Evolutionary conservation across 2,797 vertebrate genomes (phyloP).

Genomic region (Erpetoichthys calabaricus): DNA sequence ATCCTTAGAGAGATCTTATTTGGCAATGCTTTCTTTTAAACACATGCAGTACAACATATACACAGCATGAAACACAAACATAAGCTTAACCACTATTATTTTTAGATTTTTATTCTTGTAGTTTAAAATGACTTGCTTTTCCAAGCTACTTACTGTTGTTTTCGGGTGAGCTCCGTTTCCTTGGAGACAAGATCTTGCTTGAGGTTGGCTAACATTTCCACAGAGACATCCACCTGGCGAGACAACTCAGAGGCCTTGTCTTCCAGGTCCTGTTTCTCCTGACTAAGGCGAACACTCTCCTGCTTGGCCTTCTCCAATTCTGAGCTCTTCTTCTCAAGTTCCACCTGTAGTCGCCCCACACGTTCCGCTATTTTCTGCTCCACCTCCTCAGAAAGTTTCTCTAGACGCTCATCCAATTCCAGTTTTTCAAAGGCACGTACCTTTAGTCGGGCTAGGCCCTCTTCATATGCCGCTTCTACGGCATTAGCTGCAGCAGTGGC

Average conservation of each 20-base stretch:
- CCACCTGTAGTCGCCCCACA: conserved; percentile 83
- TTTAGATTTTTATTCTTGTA: too few species aligned
- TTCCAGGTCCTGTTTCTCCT: conserved; percentile 92
- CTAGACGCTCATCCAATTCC: conserved; percentile 84
- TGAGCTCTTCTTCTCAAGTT: conserved; percentile 86
- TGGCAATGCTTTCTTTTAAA: too few species aligned
- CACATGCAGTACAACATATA: too few species aligned
- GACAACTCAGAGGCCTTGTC: conserved; percentile 85
- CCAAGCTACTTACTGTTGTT: conserved; percentile 78
- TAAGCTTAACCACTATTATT: too few species aligned
- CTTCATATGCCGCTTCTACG: conserved; percentile 82
- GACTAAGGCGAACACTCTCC: conserved; percentile 75
- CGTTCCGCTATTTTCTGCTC: conserved; percentile 94
- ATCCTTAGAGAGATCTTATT: too few species aligned
- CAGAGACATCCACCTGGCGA: conserved; percentile 90
- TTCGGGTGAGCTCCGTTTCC: conserved; percentile 84
- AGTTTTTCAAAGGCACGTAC: conserved; percentile 89
- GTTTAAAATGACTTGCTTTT: too few species aligned
- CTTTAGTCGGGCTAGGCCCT: conserved; percentile 85
- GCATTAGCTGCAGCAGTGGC: conserved; percentile 66
- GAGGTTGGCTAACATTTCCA: conserved; percentile 91
- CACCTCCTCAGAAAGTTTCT: conserved; percentile 92
- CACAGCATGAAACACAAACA: too few species aligned
- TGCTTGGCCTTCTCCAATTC: conserved; percentile 90
- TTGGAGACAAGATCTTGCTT: conserved; percentile 96